A percentile compares a stretch with the other conserved stretches of the same genome.
phyloP scores from a whole-genome alignment of 92 coral and sea anemone genomes.

The Nematostella vectensis region DNA sequence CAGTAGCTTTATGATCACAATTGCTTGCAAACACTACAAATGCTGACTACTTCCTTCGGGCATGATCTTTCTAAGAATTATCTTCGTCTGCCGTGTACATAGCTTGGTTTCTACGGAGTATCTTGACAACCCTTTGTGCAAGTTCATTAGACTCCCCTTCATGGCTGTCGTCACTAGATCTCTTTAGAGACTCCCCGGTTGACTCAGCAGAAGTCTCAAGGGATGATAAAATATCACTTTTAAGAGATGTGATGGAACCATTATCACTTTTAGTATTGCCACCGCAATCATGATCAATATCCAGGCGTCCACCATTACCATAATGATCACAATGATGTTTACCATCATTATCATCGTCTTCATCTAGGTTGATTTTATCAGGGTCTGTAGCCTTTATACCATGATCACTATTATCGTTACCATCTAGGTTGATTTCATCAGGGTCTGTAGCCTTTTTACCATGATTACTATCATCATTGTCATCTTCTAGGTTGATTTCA shows the following conservation, averaged over 20 bases:
- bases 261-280: no score
- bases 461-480: constrained; percentile 20
- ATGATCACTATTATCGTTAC: no score
- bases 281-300: constrained; percentile 6
- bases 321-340: no score
- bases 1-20: no score
- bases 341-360: constrained; percentile 14
- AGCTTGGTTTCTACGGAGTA: constrained; percentile 83
- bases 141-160: constrained; percentile 31
- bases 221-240: no score
- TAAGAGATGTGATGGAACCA: no score
- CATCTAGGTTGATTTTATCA: constrained; percentile 53
- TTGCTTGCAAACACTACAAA: no score
- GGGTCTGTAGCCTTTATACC: constrained; percentile 22
- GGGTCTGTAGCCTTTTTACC: constrained; percentile 40
- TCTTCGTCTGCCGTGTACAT: constrained; percentile 60
- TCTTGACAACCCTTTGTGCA: constrained; percentile 54
- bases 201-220: no score
- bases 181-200: no score
- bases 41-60: no score
- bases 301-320: constrained; percentile 23
- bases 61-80: no score
- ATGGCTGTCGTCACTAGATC: neutral
- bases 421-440: constrained; percentile 71
- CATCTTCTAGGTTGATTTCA: constrained; percentile 68